Base-by-base conservation (phyloP, 2,888 invertebrate genomes). In the Cheilosia variabilis region DNA sequence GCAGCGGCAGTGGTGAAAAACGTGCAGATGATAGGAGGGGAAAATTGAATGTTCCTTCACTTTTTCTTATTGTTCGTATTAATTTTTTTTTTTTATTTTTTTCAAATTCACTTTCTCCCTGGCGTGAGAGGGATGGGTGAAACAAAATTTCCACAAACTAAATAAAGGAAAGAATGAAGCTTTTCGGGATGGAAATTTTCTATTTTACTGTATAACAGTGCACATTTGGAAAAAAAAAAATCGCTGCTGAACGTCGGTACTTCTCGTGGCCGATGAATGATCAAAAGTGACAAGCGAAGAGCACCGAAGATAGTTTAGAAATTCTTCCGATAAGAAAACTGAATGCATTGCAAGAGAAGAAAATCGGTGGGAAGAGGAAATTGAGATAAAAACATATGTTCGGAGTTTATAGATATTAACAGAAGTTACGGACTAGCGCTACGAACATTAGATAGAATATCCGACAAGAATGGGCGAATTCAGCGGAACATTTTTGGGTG, bases 11-110 rank as follows among this genome's bases (percentile, higher is more conserved):
- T 55, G 53, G 50, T 37, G 19, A 65, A 37, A 65, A 43, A 62
- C 53, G 52, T 73, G 62, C 79, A 73, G 68, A 79, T 53, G 24
- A 58, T 55, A 69, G 65, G 71, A 69, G 65, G 84, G 66, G 75
- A 43, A 9, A 31, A 53, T 37, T 60, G 34, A 37, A 55, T 55
- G 57, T 52, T 71, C n/a, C 10, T 57, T 72, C 53, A 53, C 52
- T 58, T 66, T 66, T 65, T 55, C 7, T 19, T 34, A 72, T 69
- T 52, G 17, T 24, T 50, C 63, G 15, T 37, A 24, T 65, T 63
- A 10, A 17, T 31, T 53, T 27, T 0, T 5, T 27, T 27, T 5
- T 24, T 19, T 22, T 41, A 37, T 0, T 10, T 7, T 19, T 63
- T 43, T 45, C 19, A 31, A 37, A 45, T 53, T 19, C 53, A 37